phyloP scores from a whole-genome alignment of 1,140 invertebrate genomes.

The Orchestia grillus region DNA sequence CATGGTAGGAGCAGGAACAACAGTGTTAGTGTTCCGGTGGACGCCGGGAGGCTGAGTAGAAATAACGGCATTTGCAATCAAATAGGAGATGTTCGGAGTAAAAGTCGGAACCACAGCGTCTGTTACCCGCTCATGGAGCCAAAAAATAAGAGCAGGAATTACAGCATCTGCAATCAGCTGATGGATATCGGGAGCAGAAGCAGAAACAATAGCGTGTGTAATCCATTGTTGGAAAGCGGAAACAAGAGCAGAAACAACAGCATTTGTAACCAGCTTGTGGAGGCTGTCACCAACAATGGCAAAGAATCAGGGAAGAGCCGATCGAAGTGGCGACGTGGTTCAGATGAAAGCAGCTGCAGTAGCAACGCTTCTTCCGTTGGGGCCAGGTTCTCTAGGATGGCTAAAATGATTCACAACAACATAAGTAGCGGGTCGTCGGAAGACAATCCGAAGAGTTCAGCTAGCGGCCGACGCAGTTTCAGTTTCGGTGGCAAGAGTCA shows the following conservation, averaged over 20 bases:
- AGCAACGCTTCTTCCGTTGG: not conserved
- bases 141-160: not conserved
- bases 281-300: not conserved
- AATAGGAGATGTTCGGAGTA: not conserved
- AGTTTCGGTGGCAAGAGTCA: constrained; percentile 20
- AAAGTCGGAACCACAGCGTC: not conserved
- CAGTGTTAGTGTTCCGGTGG: not conserved
- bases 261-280: not conserved
- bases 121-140: not conserved
- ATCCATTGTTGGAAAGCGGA: not conserved
- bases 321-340: constrained; percentile 4
- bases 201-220: not conserved
- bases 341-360: not conserved
- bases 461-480: not conserved
- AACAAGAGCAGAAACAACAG: not conserved
- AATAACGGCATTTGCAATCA: not conserved
- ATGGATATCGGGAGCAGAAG: not conserved
- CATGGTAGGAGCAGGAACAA: not conserved
- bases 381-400: constrained; percentile 4
- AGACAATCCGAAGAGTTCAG: not conserved
- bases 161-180: not conserved
- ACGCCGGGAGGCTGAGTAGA: not conserved
- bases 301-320: not conserved
- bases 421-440: not conserved
- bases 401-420: constrained; percentile 36